Conservation (phyloP, 2,113 vertebrate species). For the Ammodytes dubius region DNA sequence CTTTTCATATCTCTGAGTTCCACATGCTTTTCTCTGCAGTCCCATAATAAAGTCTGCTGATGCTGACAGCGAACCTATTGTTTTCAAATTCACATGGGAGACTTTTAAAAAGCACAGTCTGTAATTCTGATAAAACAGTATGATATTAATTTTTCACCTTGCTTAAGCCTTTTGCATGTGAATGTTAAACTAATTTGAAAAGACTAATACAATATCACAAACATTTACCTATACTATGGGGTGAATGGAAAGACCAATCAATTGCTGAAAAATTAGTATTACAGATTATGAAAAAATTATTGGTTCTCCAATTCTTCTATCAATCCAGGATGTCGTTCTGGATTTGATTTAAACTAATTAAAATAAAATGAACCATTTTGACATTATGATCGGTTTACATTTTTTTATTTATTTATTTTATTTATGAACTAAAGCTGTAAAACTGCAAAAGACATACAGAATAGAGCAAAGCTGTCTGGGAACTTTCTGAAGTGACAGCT, state of each 20-base stretch:
- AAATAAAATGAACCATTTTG: neutral
- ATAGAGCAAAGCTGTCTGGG: neutral
- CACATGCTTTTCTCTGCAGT: neutral
- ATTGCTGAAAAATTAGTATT: too few species aligned
- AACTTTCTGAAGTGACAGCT: slow-evolving; percentile 12
- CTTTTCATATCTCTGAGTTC: slow-evolving; percentile 36
- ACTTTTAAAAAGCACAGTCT: slow-evolving; percentile 4
- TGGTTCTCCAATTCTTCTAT: too few species aligned
- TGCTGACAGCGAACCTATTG: slow-evolving; percentile 1
- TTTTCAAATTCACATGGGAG: slow-evolving; percentile 12
- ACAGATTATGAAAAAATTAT: too few species aligned
- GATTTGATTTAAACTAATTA: neutral
- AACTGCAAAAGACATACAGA: neutral
- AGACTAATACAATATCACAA: neutral
- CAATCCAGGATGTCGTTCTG: neutral
- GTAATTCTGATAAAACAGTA: neutral
- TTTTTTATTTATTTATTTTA: neutral
- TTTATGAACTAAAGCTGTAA: neutral
- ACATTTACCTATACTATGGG: neutral
- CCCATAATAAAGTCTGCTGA: neutral
- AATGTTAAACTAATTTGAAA: neutral
- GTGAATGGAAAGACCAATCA: too few species aligned
- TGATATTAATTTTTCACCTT: neutral
- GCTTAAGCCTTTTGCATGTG: neutral
- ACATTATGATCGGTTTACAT: neutral